Percentiles rank a stretch among this genome's conserved stretches.
phyloP scores from a whole-genome alignment of 2,113 vertebrate species.

The Phocoena phocoena region DNA sequence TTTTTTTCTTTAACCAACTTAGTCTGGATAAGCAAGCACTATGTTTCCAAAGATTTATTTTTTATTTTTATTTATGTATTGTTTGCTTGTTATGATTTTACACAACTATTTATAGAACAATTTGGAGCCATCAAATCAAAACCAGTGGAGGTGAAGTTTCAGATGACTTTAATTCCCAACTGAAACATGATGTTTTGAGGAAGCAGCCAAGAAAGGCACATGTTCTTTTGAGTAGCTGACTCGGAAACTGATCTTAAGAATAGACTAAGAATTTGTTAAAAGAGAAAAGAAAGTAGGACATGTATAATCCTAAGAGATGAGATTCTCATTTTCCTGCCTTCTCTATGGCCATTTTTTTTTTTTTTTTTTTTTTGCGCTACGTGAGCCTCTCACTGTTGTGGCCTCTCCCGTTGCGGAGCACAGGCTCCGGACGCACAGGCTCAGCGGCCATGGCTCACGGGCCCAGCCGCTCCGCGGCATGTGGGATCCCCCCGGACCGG shows the following conservation, averaged over 20 bases:
- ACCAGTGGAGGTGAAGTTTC: neutral
- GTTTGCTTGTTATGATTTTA: conserved; percentile 29
- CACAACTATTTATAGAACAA: conserved; percentile 42
- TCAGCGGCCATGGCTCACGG: no score
- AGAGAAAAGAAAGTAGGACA: neutral
- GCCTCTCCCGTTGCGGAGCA: no score
- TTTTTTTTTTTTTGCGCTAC: neutral
- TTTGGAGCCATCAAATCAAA: conserved; percentile 43
- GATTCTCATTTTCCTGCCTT: neutral
- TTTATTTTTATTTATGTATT: neutral
- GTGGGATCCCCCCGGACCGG: no score
- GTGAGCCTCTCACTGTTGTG: no score
- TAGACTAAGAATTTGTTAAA: neutral
- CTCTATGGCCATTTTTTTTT: neutral
- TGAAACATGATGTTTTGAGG: conserved; percentile 27
- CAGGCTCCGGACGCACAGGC: no score
- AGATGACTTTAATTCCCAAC: conserved; percentile 20
- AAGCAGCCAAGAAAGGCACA: neutral
- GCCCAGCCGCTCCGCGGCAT: no score
- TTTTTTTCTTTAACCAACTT: neutral
- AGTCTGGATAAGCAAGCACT: neutral
- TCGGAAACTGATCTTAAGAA: neutral
- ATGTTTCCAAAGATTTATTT: neutral
- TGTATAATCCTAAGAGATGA: neutral
- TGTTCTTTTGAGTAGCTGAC: neutral